phyloP scores from a whole-genome alignment of 2,888 invertebrate genomes.

The Hirtodrosophila duncani region DNA sequence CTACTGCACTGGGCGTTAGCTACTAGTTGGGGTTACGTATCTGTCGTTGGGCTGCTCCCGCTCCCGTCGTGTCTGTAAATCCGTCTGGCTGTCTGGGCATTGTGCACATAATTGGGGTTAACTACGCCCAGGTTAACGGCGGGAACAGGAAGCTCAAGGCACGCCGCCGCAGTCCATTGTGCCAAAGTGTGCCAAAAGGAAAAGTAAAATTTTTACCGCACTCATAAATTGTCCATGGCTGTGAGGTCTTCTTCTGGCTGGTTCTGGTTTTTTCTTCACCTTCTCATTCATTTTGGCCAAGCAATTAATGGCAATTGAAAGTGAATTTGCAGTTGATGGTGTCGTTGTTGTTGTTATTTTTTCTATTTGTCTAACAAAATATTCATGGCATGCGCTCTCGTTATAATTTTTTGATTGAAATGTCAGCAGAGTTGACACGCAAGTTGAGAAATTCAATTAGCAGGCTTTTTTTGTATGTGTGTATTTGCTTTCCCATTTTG shows the following conservation, averaged over 20 bases:
- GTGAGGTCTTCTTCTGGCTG: conserved; percentile 24
- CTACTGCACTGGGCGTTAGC: conserved; percentile 36
- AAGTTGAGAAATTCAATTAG: conserved; percentile 64
- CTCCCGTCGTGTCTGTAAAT: conserved; percentile 6
- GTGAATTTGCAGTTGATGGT: conserved; percentile 33
- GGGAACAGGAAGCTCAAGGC: conserved; percentile 32
- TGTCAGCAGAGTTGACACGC: conserved; percentile 59
- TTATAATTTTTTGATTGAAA: conserved; percentile 23
- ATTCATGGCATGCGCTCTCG: neutral
- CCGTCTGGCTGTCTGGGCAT: conserved; percentile 22
- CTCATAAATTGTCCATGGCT: conserved; percentile 55
- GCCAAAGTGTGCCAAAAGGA: conserved; percentile 67
- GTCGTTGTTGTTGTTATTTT: neutral
- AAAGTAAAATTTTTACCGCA: conserved; percentile 60
- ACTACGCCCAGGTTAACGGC: conserved; percentile 61
- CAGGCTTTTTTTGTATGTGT: neutral
- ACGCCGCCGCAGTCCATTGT: conserved; percentile 30
- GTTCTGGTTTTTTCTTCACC: conserved; percentile 4
- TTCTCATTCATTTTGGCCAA: conserved; percentile 8
- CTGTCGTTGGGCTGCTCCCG: conserved; percentile 4
- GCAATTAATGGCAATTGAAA: conserved; percentile 58
- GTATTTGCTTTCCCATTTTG: too few species aligned
- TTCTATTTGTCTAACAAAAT: conserved; percentile 18
- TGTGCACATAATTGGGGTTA: conserved; percentile 72
- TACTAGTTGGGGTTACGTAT: conserved; percentile 29